Base-by-base conservation (phyloP, 1,140 invertebrate species). In the Stegodyphus mimosarum region DNA sequence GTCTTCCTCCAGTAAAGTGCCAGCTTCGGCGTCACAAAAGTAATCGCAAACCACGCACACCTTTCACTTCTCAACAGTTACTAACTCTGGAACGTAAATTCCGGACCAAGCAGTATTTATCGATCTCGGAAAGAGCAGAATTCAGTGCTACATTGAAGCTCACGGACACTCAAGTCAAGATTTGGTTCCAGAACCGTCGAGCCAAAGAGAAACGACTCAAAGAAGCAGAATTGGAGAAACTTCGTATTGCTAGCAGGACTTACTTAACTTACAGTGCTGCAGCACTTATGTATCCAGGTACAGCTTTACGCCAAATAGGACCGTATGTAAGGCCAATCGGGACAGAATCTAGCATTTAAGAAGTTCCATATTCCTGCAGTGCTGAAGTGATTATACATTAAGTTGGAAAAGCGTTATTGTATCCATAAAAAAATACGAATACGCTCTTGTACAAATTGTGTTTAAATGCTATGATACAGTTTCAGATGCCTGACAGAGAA, bases 41-140 rank as follows among this genome's bases (percentile, higher is more conserved):
- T 48, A 99, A 99, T 91, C 92, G 98, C 83, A 99, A 99, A 91
- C 98, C 98, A 1, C 92, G 98, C 74, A 99, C 98, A 0, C 98
- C 98, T 1, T 99, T 99, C 92, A 99, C 97, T 9, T 98, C 97
- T 5, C 96, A 98, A 90, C 98, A 99, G 90, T 92, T 99, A 52
- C 90, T 98, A 51, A 95, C 96, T 7, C 91, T 99, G 80, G 98
- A 99, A 91, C 96, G 95, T 91, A 99, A 99, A 92, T 99, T 99
- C 92, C 92, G 95, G 10, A 95, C 97, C 90, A 98, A 98, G 90
- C 97, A 98, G 91, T 99, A 99, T 91, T 92, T 99, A 76, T 96
- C 96, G 88, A 98, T 99, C 87, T 96, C 97, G 1, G 98, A 99
- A 90, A 91, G 98, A 76, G 98, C 98, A 0, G 98, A 99, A 90